Evolutionary conservation across 1,140 invertebrate genomes (phyloP).

Genomic region (Ceratitis capitata): DNA sequence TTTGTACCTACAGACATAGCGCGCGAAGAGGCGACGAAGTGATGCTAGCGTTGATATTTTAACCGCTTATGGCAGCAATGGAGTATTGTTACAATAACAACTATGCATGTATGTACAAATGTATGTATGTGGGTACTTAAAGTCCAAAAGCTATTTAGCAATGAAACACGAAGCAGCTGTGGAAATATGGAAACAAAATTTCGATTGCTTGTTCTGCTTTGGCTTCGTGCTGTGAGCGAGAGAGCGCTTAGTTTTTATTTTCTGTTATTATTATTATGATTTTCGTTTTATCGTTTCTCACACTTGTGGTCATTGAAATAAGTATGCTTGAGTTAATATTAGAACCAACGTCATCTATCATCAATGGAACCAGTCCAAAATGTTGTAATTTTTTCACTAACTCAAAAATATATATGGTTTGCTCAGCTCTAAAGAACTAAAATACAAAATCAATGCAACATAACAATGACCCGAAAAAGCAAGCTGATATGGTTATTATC

Average conservation of each 20-base stretch:
- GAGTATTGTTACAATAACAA: not conserved
- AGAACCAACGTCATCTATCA: no score
- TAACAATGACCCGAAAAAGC: no score
- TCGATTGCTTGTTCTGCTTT: not conserved
- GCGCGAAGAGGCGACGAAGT: not conserved
- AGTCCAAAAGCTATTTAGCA: slow-evolving; percentile 21
- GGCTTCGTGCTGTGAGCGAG: not conserved
- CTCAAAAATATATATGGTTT: no score
- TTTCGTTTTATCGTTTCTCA: not conserved
- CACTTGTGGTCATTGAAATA: not conserved
- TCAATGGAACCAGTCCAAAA: no score
- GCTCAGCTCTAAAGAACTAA: no score
- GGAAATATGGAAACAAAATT: not conserved
- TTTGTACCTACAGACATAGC: not conserved
- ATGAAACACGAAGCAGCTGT: not conserved
- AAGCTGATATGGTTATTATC: no score
- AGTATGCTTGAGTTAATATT: not conserved
- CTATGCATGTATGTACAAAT: not conserved
- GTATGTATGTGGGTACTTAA: not conserved
- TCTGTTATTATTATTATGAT: not conserved
- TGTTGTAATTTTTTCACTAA: no score
- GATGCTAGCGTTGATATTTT: not conserved
- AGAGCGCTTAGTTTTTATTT: not conserved
- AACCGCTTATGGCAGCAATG: not conserved
- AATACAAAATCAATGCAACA: no score